These are phyloP conservation scores for Pycnonotus jocosus DNA, from an alignment of 2,113 vertebrate genomes.

Conservation along the genomic window DNA sequence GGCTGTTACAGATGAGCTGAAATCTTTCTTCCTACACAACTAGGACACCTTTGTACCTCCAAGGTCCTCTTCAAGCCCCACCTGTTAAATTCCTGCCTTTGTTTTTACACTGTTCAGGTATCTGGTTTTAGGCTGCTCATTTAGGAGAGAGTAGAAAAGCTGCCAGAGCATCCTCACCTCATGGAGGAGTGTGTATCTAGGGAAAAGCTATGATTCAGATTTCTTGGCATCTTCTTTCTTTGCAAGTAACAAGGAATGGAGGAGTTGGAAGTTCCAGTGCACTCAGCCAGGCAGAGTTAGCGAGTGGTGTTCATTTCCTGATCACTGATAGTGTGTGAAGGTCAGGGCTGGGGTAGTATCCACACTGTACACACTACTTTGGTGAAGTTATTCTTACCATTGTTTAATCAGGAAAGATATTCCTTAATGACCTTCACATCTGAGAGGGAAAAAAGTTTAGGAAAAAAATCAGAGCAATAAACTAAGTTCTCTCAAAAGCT, in stretches of 20 bases:
- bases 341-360: neutral
- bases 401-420: neutral
- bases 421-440: constrained; percentile 29
- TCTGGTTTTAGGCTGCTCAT: neutral
- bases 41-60: neutral
- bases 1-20: neutral
- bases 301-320: neutral
- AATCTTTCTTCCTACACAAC: neutral
- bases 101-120: neutral
- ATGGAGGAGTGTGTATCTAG: neutral
- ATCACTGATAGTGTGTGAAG: neutral
- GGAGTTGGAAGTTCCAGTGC: neutral
- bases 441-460: neutral
- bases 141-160: neutral
- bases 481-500: constrained; percentile 31
- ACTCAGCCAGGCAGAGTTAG: neutral
- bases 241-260: neutral
- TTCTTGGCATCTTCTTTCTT: neutral
- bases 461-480: constrained; percentile 10
- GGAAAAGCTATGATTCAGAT: neutral
- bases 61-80: neutral
- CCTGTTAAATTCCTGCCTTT: neutral
- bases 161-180: neutral
- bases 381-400: neutral
- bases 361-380: neutral